phyloP scores from a whole-genome alignment of 2,113 vertebrate species.

The Gobio gobio region DNA sequence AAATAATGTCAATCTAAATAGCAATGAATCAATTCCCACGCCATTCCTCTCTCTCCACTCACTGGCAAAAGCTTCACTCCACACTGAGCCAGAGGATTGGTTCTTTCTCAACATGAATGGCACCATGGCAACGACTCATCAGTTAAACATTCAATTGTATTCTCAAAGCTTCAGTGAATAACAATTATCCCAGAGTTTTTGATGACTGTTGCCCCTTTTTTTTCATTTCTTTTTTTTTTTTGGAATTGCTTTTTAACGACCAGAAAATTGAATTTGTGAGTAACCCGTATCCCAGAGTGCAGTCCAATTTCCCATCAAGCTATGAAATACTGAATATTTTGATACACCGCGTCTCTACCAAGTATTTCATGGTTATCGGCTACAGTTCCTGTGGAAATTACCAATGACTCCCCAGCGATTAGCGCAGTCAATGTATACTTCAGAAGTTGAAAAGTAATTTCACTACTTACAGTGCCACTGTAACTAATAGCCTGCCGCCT shows the following conservation, averaged over 20 bases:
- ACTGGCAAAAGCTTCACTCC: conserved; percentile 1
- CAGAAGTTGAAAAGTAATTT: conserved; percentile 39
- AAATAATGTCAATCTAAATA: conserved; percentile 29
- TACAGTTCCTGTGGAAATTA: conserved; percentile 34
- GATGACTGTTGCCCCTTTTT: conserved; percentile 42
- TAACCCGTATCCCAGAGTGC: conserved; percentile 48
- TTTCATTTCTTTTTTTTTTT: not conserved
- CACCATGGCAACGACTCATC: conserved; percentile 38
- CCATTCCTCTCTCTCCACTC: not conserved
- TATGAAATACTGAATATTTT: conserved; percentile 44
- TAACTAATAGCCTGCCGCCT: conserved; percentile 37
- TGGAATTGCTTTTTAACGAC: conserved; percentile 59
- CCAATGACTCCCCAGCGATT: conserved; percentile 35
- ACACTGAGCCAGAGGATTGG: conserved; percentile 10
- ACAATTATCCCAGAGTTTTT: conserved; percentile 50
- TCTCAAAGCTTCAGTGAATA: conserved; percentile 56
- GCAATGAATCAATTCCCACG: conserved; percentile 16
- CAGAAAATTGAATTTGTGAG: conserved; percentile 51
- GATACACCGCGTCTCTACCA: conserved; percentile 21
- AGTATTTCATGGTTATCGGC: conserved; percentile 39
- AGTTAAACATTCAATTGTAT: conserved; percentile 51
- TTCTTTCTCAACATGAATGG: conserved; percentile 32
- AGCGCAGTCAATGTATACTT: conserved; percentile 15
- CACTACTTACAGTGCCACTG: conserved; percentile 13
- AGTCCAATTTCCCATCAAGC: conserved; percentile 33